A percentile compares a stretch with the other conserved stretches of the same genome.
Conservation (phyloP, 2,113 vertebrate genomes). For the Ptyas mucosa region DNA sequence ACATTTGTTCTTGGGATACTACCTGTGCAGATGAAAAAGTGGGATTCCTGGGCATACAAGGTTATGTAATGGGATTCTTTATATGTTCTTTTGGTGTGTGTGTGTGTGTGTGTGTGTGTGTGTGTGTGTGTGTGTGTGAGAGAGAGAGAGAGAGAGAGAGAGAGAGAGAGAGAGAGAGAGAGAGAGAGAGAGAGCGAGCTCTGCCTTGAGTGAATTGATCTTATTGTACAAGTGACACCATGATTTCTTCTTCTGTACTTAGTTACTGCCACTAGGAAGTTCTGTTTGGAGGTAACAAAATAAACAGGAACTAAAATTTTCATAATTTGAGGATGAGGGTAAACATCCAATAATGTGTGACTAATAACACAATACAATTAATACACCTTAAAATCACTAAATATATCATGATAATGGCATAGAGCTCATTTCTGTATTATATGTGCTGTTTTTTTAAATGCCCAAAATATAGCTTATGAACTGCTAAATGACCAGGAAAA, state of each 20-base stretch:
- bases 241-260: neutral
- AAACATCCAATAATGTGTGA: neutral
- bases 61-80: neutral
- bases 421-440: constrained; percentile 11
- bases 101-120: too few species aligned
- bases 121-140: neutral
- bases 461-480: too few species aligned
- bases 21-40: neutral
- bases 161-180: too few species aligned
- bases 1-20: neutral
- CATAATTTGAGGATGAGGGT: neutral
- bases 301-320: neutral
- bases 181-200: too few species aligned
- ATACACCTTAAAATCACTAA: neutral
- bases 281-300: neutral
- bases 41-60: neutral
- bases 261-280: neutral
- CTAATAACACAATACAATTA: neutral
- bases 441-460: neutral
- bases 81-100: neutral
- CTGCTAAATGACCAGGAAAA: too few species aligned
- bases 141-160: too few species aligned
- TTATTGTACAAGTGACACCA: neutral
- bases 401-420: neutral
- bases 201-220: neutral